A percentile compares a stretch with the other conserved stretches of the same genome.
Conservation (phyloP, 1,140 invertebrate genomes). For the Drosophila murphyi region DNA sequence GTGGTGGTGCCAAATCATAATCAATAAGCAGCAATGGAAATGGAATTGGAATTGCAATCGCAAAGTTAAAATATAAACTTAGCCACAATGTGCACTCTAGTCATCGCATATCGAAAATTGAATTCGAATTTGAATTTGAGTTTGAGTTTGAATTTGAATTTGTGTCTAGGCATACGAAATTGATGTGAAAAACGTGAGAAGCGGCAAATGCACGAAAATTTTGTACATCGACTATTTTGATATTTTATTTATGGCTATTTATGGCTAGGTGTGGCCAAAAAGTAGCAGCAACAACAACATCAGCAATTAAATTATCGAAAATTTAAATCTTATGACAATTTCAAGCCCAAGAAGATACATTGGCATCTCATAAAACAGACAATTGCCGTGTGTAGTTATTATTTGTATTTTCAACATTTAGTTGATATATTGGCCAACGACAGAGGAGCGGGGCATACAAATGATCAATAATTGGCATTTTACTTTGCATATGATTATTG, state of each 20-base stretch:
- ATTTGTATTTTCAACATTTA: not conserved
- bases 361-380: slow-evolving; percentile 10
- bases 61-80: slow-evolving; percentile 14
- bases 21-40: slow-evolving; percentile 65
- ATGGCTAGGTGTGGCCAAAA: slow-evolving; percentile 65
- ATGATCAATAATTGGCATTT: slow-evolving; percentile 23
- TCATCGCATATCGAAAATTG: slow-evolving; percentile 38
- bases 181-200: slow-evolving; percentile 78
- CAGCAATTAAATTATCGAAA: slow-evolving; percentile 68
- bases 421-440: slow-evolving; percentile 34
- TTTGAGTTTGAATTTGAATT: slow-evolving; percentile 13
- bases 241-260: slow-evolving; percentile 62
- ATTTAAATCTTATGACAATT: slow-evolving; percentile 51
- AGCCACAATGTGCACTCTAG: slow-evolving; percentile 8
- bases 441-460: slow-evolving; percentile 26
- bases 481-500: not conserved
- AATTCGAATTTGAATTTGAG: slow-evolving; percentile 54
- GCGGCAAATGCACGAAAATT: slow-evolving; percentile 69
- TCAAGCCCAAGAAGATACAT: not conserved
- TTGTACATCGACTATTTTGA: slow-evolving; percentile 54
- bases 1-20: slow-evolving; percentile 57
- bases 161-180: slow-evolving; percentile 37
- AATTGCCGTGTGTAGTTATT: slow-evolving; percentile 27
- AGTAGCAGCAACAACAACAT: slow-evolving; percentile 35
- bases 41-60: slow-evolving; percentile 26